Evolutionary conservation across 2,888 invertebrate genomes (phyloP).

Genomic region (Lymantria monacha): DNA sequence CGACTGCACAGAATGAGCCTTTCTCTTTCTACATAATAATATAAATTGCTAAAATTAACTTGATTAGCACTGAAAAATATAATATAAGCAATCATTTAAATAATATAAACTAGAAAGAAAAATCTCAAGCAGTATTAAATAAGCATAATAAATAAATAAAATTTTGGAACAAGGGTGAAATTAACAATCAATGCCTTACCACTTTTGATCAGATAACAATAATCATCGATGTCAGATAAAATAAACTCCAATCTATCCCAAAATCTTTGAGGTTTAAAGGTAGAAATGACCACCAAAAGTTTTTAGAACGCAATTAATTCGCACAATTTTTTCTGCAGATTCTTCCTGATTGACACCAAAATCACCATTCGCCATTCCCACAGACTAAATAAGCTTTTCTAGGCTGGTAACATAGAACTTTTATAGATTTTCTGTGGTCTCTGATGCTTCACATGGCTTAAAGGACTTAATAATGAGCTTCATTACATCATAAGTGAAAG

Average conservation of each 20-base stretch:
- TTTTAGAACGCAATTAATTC: constrained; percentile 33
- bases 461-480: no score
- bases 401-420: background rate
- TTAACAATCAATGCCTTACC: constrained; percentile 53
- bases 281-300: constrained; percentile 15
- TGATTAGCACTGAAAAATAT: background rate
- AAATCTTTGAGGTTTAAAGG: constrained; percentile 17
- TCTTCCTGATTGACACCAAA: constrained; percentile 34
- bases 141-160: constrained; percentile 37
- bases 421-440: no score
- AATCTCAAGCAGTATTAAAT: constrained; percentile 37
- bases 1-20: constrained; percentile 46
- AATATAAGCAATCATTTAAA: background rate
- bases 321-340: constrained; percentile 32
- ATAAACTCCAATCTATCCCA: constrained; percentile 17
- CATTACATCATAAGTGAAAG: no score
- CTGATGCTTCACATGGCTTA: no score
- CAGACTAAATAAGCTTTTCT: constrained; percentile 19
- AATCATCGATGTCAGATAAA: constrained; percentile 41
- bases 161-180: constrained; percentile 54
- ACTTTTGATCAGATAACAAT: constrained; percentile 40
- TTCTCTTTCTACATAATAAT: constrained; percentile 49
- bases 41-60: constrained; percentile 4
- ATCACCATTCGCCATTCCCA: constrained; percentile 36
- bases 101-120: constrained; percentile 8